Evolutionary conservation across 1,140 invertebrate genomes (phyloP), one percentile per base, ranked within the genome.

Genomic region (Anoplolepis gracilipes): DNA sequence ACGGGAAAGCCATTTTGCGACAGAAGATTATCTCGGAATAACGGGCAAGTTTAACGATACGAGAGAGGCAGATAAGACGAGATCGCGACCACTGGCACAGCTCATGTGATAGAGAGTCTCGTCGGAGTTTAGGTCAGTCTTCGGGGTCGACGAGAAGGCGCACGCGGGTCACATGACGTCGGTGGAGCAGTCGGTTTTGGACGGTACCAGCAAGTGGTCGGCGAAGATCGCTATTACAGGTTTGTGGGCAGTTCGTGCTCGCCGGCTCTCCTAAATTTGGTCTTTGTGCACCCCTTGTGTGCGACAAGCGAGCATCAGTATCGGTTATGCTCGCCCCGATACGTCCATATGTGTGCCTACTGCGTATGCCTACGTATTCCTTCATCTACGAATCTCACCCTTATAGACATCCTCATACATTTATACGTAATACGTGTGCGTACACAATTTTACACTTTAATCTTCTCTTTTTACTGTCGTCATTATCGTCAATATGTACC

Each of bases 201-300:
- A 99, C 95, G 99, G 99, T 92, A 99, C 99, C 75, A 99, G 99
- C 94, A 99, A 99, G 96, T 99, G 99, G 99, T 99, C 99, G 92
- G 99, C 99, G 91, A 99, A 99, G 97, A 99, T 99, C 95, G 99
- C 98, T 93, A 99, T 99, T 94, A 99, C 98, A 98, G 98, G 98
- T 99, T 98, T 97, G 98, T 97, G 92, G 91, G 67, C 84, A 90
- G 85, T 57, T 85, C 88, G 85, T 46, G 88, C 62, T 46, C 84
- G 67, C 61, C 85, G 88, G 77, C 49, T 57, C 42, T 57, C 42
- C 79, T 82, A 82, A 72, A 59, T 42, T 85, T 85, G 73, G 72
- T 89, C 75, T 59, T 62, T 64, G 75, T 87, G 87, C 85, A 86
- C 25, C 85, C 79, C 55, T n/a, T n/a, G n/a, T n/a, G 70, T 65